Evolutionary conservation across 2,797 vertebrate species (phyloP).

Genomic region (Pseudocheirus occidentalis): DNA sequence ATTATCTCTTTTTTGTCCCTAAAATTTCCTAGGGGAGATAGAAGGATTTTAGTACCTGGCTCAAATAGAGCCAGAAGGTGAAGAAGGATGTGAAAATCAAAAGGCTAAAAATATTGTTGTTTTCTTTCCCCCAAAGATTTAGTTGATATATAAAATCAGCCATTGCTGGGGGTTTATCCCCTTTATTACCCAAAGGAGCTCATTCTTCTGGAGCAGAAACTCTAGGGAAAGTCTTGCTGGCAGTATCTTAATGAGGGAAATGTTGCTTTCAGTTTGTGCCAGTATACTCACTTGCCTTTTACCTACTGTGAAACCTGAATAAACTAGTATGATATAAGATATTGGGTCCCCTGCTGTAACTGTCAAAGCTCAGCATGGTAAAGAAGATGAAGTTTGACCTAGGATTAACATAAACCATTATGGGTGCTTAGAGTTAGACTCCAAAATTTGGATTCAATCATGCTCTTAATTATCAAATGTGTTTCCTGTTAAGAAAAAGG

Average conservation of each 20-base stretch:
- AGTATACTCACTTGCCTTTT: background rate
- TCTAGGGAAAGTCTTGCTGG: background rate
- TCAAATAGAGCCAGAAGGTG: slow-evolving; percentile 13
- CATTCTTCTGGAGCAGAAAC: background rate
- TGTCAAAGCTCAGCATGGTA: slow-evolving; percentile 34
- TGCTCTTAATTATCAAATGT: slow-evolving; percentile 83
- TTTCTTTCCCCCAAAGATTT: background rate
- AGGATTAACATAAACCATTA: slow-evolving; percentile 59
- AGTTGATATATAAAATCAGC: background rate
- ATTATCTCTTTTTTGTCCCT: background rate
- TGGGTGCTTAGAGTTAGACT: slow-evolving; percentile 60
- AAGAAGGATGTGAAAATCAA: background rate
- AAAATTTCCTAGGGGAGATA: slow-evolving; percentile 19
- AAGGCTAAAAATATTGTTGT: too few relatives aligned
- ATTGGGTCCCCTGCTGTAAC: background rate
- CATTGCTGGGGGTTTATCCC: background rate
- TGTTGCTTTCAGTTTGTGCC: background rate
- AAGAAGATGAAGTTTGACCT: slow-evolving; percentile 25
- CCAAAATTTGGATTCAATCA: slow-evolving; percentile 78
- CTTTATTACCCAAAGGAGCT: background rate
- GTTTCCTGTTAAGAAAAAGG: slow-evolving; percentile 84
- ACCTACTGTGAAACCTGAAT: slow-evolving; percentile 55
- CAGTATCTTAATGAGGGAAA: background rate
- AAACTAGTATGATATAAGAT: background rate
- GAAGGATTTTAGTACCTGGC: background rate